Percentiles rank a stretch among this genome's conserved stretches.
These are phyloP conservation scores for Cebus imitator DNA, from an alignment of 2,113 vertebrate genomes.

Conservation along the genomic window DNA sequence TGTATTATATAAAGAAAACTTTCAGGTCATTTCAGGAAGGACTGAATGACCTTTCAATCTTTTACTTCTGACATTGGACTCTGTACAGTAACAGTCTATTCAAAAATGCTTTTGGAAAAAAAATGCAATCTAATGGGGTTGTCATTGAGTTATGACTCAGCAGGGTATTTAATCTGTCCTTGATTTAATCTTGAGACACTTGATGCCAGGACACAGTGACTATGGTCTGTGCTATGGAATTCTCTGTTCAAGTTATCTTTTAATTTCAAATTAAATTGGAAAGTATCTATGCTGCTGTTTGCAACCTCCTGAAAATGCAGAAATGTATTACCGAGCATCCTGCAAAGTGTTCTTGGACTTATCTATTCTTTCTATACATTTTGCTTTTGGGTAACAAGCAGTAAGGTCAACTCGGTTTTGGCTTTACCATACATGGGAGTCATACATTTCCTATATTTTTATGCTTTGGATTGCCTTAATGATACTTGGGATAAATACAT, in stretches of 20 bases:
- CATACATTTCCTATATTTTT: not conserved
- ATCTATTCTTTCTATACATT: not conserved
- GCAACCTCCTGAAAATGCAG: constrained; percentile 34
- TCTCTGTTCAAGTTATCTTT: constrained; percentile 48
- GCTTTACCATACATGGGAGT: not conserved
- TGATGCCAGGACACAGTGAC: constrained; percentile 67
- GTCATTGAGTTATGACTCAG: constrained; percentile 69
- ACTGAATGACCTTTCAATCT: constrained; percentile 75
- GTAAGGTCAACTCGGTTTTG: not conserved
- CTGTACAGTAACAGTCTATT: constrained; percentile 57
- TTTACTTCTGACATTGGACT: constrained; percentile 64
- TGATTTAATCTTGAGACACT: constrained; percentile 65
- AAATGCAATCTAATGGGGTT: constrained; percentile 56
- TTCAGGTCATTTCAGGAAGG: constrained; percentile 67
- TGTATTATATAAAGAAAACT: constrained; percentile 46
- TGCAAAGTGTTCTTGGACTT: not conserved
- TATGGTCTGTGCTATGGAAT: constrained; percentile 38
- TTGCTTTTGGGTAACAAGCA: not conserved
- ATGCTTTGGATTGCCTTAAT: not conserved
- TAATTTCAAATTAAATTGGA: constrained; percentile 68
- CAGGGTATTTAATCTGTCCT: constrained; percentile 68
- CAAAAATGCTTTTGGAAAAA: constrained; percentile 57
- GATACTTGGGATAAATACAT: not conserved
- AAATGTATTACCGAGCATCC: not conserved
- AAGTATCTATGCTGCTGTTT: constrained; percentile 37